A percentile compares a stretch with the other conserved stretches of the same genome.
phyloP scores from a whole-genome alignment of 2,113 vertebrate genomes.

The Nerophis lumbriciformis region DNA sequence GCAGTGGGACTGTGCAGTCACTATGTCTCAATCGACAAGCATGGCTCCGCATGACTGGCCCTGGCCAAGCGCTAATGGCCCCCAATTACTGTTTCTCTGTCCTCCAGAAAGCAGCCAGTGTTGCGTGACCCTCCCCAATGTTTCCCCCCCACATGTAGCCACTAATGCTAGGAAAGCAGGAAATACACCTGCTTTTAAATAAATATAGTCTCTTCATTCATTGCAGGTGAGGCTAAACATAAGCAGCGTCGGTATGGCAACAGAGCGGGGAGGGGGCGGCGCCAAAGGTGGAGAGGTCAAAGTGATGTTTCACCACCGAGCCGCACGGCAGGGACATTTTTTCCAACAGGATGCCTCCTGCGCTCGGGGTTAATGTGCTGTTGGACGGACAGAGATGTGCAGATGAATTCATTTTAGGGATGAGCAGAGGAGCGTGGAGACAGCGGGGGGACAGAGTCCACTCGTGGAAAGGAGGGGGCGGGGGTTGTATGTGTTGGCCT shows the following conservation, averaged over 20 bases:
- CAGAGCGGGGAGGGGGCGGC: conserved; percentile 19
- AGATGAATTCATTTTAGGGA: conserved; percentile 78
- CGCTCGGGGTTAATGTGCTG: conserved; percentile 70
- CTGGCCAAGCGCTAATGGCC: conserved; percentile 60
- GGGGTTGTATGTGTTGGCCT: conserved; percentile 20
- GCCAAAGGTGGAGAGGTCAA: conserved; percentile 65
- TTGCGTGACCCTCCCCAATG: conserved; percentile 57
- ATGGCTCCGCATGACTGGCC: conserved; percentile 55
- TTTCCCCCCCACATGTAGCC: conserved; percentile 31
- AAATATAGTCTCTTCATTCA: background rate
- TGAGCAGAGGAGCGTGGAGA: conserved; percentile 76
- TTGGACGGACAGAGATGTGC: conserved; percentile 70
- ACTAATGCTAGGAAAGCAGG: conserved; percentile 7
- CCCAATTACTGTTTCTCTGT: conserved; percentile 65
- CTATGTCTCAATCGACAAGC: conserved; percentile 60
- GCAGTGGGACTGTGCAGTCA: conserved; percentile 60
- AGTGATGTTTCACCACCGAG: conserved; percentile 58
- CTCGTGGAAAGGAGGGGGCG: conserved; percentile 26
- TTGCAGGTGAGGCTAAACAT: conserved; percentile 4
- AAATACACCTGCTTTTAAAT: background rate
- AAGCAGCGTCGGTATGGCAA: conserved; percentile 44
- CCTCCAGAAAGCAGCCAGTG: conserved; percentile 66
- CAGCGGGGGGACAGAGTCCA: conserved; percentile 60
- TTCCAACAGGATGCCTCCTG: conserved; percentile 72
- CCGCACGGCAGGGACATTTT: conserved; percentile 59